Base-by-base conservation (phyloP, 1,140 invertebrate species). In the Drosophila repleta region DNA sequence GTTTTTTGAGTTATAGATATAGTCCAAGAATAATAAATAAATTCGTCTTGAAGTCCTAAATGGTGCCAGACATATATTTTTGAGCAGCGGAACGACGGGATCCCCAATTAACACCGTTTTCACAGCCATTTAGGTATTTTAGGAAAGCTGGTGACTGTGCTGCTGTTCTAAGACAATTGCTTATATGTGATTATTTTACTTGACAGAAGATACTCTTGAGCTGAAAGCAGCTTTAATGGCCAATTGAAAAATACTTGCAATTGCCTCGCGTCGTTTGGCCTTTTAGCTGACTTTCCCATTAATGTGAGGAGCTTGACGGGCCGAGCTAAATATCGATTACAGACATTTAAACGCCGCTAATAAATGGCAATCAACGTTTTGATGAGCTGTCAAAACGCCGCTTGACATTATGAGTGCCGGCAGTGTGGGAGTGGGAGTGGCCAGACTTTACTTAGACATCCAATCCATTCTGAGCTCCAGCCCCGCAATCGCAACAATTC, bases 361-460 rank as follows among this genome's bases (percentile, higher is more conserved):
- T 72, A 72, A 72, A 66, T 61, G 69, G 55, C 63, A 72, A 72
- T 72, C 69, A 67, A 49, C 29, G 39, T 48, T 67, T 53, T 72
- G 69, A 72, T 72, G 69, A 61, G 69, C 69, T 72, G 69, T 72
- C 69, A 72, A 60, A 66, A 32, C 32, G 35, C 55, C 68, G 62
- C 63, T 67, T 67, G 63, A 53, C 46, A 60, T 72, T 58, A 66
- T 39, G 55, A 65, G 53, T 49, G 51, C 15, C 43, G 48, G 24
- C 24, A 5, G 24, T 26, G 4, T 26, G 24, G 29, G 8, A 4
- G 18, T 52, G 48, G 46, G 65, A 45, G 62, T 65, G 62, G 39
- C 48, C 48, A n/a, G 3, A 26, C 29, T 37, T 20, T 37, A 24
- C 52, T 18, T 37, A 32, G 13, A n/a, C 35, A 39, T 10, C 18